Evolutionary conservation across 2,113 vertebrate genomes (phyloP).

Genomic region (Paralichthys olivaceus): DNA sequence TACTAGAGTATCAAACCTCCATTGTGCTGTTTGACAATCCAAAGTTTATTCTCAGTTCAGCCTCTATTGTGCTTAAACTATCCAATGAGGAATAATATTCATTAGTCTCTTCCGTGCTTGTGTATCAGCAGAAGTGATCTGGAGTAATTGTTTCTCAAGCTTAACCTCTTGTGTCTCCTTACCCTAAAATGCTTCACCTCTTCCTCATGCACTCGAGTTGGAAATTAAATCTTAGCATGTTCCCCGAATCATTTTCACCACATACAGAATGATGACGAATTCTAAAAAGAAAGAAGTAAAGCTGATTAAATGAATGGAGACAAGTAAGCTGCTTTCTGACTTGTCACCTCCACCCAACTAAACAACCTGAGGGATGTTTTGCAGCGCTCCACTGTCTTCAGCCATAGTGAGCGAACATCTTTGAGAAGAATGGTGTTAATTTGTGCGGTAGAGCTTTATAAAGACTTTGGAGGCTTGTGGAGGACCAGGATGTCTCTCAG

Average conservation of each 20-base stretch:
- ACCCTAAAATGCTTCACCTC: background rate
- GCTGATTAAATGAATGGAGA: too few relatives aligned
- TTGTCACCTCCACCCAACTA: too few relatives aligned
- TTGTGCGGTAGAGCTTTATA: background rate
- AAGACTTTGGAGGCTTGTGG: conserved; percentile 2
- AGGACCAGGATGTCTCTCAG: background rate
- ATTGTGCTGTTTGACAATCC: background rate
- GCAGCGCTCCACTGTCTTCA: background rate
- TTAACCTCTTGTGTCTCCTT: background rate
- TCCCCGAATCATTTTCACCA: background rate
- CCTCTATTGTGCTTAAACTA: background rate
- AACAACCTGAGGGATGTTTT: background rate
- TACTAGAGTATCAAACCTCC: background rate
- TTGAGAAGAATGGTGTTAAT: background rate
- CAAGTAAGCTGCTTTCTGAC: too few relatives aligned
- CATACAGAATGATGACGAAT: background rate
- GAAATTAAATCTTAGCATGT: background rate
- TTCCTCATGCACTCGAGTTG: background rate
- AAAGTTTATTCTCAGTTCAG: background rate
- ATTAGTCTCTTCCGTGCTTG: background rate
- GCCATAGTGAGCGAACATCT: background rate
- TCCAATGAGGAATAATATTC: background rate
- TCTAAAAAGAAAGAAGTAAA: too few relatives aligned
- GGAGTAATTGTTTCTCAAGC: background rate
- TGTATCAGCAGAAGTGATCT: conserved; percentile 7